Percentiles rank a stretch among this genome's conserved stretches.
Conservation (phyloP, 2,888 invertebrate species). For the Thelaira solivaga region DNA sequence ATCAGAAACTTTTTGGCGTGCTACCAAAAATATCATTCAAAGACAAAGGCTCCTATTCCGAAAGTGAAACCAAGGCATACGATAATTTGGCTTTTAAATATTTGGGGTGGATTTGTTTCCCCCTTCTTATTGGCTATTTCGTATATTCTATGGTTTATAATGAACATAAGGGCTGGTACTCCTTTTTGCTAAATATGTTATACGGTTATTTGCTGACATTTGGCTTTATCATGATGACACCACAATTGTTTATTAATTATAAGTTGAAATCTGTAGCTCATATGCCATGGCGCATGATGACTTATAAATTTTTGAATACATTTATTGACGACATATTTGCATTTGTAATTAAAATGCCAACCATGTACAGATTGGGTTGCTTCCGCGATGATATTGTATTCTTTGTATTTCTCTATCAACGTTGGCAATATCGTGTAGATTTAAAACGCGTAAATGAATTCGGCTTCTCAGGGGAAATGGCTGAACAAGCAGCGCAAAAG, state of each 20-base stretch:
- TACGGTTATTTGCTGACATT: constrained; percentile 99
- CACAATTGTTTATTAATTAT: constrained; percentile 99
- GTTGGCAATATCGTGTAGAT: constrained; percentile 99
- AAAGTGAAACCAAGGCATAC: constrained; percentile 94
- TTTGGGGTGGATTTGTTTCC: constrained; percentile 96
- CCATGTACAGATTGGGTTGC: constrained; percentile 97
- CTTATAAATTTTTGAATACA: constrained; percentile 99
- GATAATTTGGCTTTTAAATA: constrained; percentile 97
- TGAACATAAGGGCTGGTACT: constrained; percentile 99
- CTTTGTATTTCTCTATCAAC: constrained; percentile 98
- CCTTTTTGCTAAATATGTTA: constrained; percentile 95
- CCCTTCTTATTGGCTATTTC: constrained; percentile 94
- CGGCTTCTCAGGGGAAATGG: constrained; percentile 96
- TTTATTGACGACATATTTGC: constrained; percentile 99
- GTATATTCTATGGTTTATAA: constrained; percentile 95
- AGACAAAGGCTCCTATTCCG: constrained; percentile 97
- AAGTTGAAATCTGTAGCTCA: constrained; percentile 99
- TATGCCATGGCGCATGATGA: constrained; percentile 99
- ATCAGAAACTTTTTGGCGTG: constrained; percentile 85
- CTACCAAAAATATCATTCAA: constrained; percentile 88
- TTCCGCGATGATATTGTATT: constrained; percentile 99
- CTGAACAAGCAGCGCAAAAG: constrained; percentile 68
- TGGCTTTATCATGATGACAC: constrained; percentile 99
- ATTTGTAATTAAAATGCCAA: constrained; percentile 99
- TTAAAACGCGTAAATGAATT: constrained; percentile 97